Evolutionary conservation across 2,113 vertebrate genomes (phyloP).

Genomic region (Mellivora capensis): DNA sequence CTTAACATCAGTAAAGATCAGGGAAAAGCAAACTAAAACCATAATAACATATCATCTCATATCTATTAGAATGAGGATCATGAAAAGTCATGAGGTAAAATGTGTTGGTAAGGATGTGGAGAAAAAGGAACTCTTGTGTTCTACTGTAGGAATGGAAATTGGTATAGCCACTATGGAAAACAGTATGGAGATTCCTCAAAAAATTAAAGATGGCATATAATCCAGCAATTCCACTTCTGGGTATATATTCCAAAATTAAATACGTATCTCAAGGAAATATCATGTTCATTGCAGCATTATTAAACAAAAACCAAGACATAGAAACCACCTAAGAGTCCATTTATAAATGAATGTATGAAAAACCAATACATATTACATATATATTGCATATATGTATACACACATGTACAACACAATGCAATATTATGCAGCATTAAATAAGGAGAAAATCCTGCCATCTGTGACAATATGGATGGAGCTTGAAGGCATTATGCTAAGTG

Average conservation of each 20-base stretch:
- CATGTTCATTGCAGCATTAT: neutral
- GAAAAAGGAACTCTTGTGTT: neutral
- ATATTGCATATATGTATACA: neutral
- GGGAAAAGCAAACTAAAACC: neutral
- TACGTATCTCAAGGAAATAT: neutral
- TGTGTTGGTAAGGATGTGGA: neutral
- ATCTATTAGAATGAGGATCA: neutral
- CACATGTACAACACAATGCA: neutral
- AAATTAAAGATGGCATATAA: neutral
- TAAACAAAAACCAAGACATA: neutral
- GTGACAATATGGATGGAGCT: neutral
- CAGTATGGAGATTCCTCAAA: neutral
- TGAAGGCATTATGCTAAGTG: neutral
- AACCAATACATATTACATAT: neutral
- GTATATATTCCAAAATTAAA: neutral
- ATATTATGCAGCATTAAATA: neutral
- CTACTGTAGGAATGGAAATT: neutral
- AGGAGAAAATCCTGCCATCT: neutral
- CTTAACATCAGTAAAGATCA: neutral
- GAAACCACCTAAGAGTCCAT: neutral
- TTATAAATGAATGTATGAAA: neutral
- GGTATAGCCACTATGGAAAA: neutral
- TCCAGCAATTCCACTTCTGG: neutral
- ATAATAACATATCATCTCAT: neutral
- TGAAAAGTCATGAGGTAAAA: neutral